Evolutionary conservation across 2,888 invertebrate species (phyloP).

Genomic region (Rhodophaea formosa): DNA sequence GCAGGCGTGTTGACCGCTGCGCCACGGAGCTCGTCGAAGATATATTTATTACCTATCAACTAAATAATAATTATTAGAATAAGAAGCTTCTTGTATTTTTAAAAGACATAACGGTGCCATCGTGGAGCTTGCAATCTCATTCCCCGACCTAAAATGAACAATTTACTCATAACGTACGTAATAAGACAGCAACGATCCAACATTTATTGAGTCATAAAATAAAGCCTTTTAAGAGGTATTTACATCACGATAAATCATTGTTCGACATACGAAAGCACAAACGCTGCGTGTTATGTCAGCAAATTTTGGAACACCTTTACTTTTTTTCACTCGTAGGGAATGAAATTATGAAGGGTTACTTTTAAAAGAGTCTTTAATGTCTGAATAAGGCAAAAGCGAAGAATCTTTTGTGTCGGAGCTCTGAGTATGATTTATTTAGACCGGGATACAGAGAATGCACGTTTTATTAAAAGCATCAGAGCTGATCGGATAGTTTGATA

Average conservation of each 20-base stretch:
- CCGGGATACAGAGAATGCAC: background rate
- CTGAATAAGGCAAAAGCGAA: no score
- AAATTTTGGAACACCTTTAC: background rate
- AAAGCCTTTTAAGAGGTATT: constrained; percentile 20
- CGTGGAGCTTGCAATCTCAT: background rate
- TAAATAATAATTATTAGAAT: no score
- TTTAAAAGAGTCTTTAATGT: no score
- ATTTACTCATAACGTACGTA: background rate
- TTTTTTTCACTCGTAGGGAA: constrained; percentile 7
- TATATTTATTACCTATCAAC: no score
- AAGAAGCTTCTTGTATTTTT: background rate
- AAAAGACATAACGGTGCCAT: background rate
- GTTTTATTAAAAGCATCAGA: background rate
- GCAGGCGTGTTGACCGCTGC: no score
- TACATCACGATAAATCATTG: constrained; percentile 23
- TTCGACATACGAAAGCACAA: constrained; percentile 8
- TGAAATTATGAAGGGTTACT: no score
- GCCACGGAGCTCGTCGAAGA: no score
- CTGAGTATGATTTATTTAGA: background rate
- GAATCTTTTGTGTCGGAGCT: background rate
- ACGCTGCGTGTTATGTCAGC: constrained; percentile 10
- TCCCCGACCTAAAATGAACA: constrained; percentile 1
- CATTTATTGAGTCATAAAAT: constrained; percentile 22
- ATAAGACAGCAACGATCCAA: constrained; percentile 1
- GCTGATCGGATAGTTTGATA: background rate